These are phyloP conservation scores for Delia radicum DNA, from an alignment of 1,140 invertebrate species.

Conservation along the genomic window DNA sequence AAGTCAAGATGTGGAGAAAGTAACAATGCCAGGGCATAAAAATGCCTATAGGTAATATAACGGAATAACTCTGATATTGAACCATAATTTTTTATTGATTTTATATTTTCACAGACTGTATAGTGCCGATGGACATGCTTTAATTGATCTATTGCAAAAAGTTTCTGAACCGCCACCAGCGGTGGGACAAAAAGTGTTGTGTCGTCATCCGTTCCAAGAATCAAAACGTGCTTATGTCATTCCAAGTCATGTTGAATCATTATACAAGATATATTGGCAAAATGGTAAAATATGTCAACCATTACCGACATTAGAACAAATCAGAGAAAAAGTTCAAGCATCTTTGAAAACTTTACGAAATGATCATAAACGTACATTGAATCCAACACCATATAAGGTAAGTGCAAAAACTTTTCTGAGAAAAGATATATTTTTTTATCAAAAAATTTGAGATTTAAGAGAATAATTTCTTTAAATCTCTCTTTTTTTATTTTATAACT, in stretches of 20 bases:
- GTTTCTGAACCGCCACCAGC: conserved; percentile 77
- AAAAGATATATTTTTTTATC: neutral
- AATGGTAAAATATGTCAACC: conserved; percentile 73
- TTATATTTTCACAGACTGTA: conserved; percentile 62
- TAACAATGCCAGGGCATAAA: conserved; percentile 95
- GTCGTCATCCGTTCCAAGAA: conserved; percentile 95
- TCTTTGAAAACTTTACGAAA: conserved; percentile 81
- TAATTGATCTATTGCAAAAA: conserved; percentile 89
- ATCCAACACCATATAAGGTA: conserved; percentile 99
- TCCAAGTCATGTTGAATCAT: conserved; percentile 60
- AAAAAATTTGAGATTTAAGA: too few relatives aligned
- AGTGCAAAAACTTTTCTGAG: neutral
- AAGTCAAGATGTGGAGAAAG: conserved; percentile 96
- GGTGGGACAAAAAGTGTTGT: conserved; percentile 81
- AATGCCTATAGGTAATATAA: conserved; percentile 61
- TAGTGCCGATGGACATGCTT: conserved; percentile 88
- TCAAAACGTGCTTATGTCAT: conserved; percentile 93
- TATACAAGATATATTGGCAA: conserved; percentile 76
- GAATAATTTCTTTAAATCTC: too few relatives aligned
- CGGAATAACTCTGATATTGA: neutral
- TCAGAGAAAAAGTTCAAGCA: conserved; percentile 76
- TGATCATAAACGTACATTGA: conserved; percentile 93
- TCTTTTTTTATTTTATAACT: conserved; percentile 16
- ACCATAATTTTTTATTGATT: conserved; percentile 6
- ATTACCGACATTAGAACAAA: conserved; percentile 74